phyloP scores from a whole-genome alignment of 1,140 invertebrate species.

The Glossosoma conforme region DNA sequence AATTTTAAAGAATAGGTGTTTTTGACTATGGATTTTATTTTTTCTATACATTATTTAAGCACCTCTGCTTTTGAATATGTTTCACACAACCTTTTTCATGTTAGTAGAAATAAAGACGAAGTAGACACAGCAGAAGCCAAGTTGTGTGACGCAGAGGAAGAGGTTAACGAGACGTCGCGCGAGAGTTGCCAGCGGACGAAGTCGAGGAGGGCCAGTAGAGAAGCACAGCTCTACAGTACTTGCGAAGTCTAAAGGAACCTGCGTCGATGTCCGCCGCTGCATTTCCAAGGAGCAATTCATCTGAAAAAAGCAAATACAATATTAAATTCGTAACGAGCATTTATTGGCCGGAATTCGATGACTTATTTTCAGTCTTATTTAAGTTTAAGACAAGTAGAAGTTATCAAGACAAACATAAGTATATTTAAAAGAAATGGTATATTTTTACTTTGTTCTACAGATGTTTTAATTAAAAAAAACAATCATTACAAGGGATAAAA shows the following conservation, averaged over 20 bases:
- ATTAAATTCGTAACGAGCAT: not conserved
- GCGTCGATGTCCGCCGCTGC: constrained; percentile 7
- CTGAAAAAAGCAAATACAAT: constrained; percentile 43
- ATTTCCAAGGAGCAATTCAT: constrained; percentile 61
- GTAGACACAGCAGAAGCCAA: constrained; percentile 94
- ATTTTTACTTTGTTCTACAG: no score
- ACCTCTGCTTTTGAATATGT: not conserved
- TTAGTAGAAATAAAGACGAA: constrained; percentile 87
- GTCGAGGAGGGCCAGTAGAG: constrained; percentile 58
- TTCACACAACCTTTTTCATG: constrained; percentile 61
- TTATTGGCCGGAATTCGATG: no score
- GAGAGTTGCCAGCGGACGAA: constrained; percentile 54
- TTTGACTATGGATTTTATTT: no score
- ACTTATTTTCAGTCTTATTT: no score
- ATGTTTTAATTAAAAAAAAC: no score
- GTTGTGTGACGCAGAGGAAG: constrained; percentile 84
- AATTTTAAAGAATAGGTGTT: no score
- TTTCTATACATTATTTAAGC: not conserved
- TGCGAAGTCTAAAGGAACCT: constrained; percentile 61
- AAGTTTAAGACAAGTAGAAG: no score
- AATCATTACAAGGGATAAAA: no score
- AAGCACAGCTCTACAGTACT: constrained; percentile 74
- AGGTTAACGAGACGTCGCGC: constrained; percentile 66
- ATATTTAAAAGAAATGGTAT: no score
- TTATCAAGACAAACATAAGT: no score